A percentile compares a stretch with the other conserved stretches of the same genome.
Conservation (phyloP, 2,888 invertebrate genomes). For the Hydraecia micacea region DNA sequence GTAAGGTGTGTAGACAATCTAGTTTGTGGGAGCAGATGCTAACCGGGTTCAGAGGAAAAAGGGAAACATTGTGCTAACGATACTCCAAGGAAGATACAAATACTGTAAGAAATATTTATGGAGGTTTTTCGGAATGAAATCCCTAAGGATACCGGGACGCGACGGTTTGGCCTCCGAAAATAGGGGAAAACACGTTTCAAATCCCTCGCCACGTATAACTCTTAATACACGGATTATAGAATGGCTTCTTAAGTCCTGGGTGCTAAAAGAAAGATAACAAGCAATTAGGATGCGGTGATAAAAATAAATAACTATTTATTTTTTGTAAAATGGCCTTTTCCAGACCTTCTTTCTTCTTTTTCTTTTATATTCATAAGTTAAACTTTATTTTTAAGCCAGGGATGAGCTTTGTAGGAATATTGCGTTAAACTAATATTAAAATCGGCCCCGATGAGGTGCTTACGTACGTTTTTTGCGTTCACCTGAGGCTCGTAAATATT, state of each 20-base stretch:
- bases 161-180: constrained; percentile 83
- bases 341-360: constrained; percentile 51
- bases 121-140: constrained; percentile 89
- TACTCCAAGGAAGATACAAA: constrained; percentile 90
- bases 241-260: constrained; percentile 87
- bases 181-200: constrained; percentile 87
- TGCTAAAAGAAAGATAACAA: constrained; percentile 88
- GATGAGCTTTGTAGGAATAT: constrained; percentile 58
- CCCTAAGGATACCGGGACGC: constrained; percentile 82
- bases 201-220: constrained; percentile 88
- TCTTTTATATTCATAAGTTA: constrained; percentile 52
- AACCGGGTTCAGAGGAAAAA: constrained; percentile 78
- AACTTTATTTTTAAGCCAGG: constrained; percentile 52
- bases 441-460: constrained; percentile 80
- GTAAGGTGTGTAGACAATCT: constrained; percentile 26
- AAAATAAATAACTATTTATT: constrained; percentile 74
- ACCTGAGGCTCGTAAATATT: constrained; percentile 87
- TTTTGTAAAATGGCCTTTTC: constrained; percentile 60
- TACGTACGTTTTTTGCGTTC: constrained; percentile 80
- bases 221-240: constrained; percentile 89
- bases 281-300: constrained; percentile 81
- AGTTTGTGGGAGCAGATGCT: constrained; percentile 80
- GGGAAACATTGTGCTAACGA: constrained; percentile 87
- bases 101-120: constrained; percentile 90
- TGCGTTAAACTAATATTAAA: constrained; percentile 74